Percentiles rank a stretch among this genome's conserved stretches.
These are phyloP conservation scores for Muscicapa striata DNA, from an alignment of 2,797 vertebrate species.

Conservation along the genomic window DNA sequence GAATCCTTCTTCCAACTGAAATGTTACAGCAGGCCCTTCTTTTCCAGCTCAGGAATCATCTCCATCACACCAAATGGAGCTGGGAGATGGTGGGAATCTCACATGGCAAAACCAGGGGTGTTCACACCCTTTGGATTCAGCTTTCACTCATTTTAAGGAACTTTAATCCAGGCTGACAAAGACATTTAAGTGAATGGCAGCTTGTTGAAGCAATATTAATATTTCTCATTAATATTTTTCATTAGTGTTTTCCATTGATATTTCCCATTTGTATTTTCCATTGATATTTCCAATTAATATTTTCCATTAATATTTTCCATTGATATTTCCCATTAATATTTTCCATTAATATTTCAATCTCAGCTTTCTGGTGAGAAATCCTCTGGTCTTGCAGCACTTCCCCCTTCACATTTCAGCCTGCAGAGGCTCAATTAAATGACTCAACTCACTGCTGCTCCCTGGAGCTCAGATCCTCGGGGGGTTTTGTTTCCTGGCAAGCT, in stretches of 20 bases:
- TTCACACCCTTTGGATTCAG: not conserved
- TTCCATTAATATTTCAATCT: not conserved
- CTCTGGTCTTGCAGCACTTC: not conserved
- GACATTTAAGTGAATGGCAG: not conserved
- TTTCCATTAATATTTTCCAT: not conserved
- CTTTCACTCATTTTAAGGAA: not conserved
- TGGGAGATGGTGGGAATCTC: not conserved
- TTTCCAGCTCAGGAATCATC: not conserved
- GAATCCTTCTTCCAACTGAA: constrained; percentile 62
- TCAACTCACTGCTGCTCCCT: not conserved
- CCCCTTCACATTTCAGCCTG: not conserved
- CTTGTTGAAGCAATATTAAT: not conserved
- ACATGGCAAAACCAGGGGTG: not conserved
- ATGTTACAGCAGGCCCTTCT: not conserved
- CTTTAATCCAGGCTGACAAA: not conserved
- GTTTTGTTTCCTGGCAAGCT: not conserved
- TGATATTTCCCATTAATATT: not conserved
- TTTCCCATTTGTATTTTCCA: not conserved
- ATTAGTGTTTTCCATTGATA: no score
- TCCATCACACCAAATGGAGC: not conserved
- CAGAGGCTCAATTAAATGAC: not conserved
- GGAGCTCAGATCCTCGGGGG: not conserved
- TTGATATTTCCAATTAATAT: no score
- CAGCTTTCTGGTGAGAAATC: not conserved
- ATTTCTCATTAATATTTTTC: not conserved